Evolutionary conservation across 2,113 vertebrate genomes (phyloP), one percentile per base, ranked within the genome.

Genomic region (Craseonycteris thonglongyai): DNA sequence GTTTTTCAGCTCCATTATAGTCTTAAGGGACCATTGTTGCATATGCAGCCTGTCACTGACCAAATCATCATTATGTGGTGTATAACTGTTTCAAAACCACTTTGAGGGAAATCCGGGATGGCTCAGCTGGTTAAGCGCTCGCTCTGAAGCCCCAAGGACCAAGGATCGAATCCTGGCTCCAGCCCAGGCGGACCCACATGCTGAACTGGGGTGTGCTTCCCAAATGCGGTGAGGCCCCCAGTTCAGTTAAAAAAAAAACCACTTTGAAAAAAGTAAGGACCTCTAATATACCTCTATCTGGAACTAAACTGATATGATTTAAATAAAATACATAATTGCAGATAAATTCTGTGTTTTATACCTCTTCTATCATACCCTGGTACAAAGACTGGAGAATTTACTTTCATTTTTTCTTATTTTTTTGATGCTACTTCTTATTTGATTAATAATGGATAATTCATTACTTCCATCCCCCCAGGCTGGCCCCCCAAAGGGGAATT

Each of bases 401-500:
- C 69, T 78, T 94, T 95, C 8, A 66, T n/a, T 10, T 92, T 87
- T 72, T 80, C 63, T 93, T 88, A 21, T 81, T 88, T 42, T 78
- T 97, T 30, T 82, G 51, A 47, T 91, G 15, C 42, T 54, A 51
- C 38, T 95, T 94, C 21, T 54, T 90, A 42, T 38, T 91, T 94
- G 65, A 47, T 69, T 86, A 89, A 75, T 51, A 88, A 61, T 90
- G 30, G 26, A 47, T 92, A 84, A 74, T 82, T 92, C 33, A 56
- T 84, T 79, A 56, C 82, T 94, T 78, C 6, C 59, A 19, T 79
- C 30, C 22, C 42, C n/a, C 9, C 74, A 99, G 99, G 97, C 83
- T 99, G 99, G 99, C 96, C 97, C 98, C 35, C 98, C 97, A 15
- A 98, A 58, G 82, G 90, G 51, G 81, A 71, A 72, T 93, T 59